Percentiles rank a stretch among this genome's conserved stretches.
Conservation (phyloP, 1,140 invertebrate genomes). For the Drosophila bipectinata region DNA sequence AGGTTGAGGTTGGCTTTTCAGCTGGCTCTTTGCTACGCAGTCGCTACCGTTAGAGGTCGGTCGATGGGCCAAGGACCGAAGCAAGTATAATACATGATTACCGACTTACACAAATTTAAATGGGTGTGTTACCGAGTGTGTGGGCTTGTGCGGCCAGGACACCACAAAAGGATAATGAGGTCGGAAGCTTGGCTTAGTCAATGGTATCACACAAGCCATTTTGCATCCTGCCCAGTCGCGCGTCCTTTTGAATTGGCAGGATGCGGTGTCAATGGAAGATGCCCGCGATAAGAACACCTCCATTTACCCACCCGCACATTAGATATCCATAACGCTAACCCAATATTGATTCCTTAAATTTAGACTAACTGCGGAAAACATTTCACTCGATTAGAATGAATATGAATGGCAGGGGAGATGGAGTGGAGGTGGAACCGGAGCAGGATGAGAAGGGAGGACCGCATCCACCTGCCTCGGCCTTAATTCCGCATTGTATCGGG, state of each 20-base stretch:
- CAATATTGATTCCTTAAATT: slow-evolving; percentile 56
- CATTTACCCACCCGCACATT: slow-evolving; percentile 26
- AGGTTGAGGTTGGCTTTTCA: slow-evolving; percentile 22
- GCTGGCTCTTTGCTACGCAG: slow-evolving; percentile 19
- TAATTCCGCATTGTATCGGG: slow-evolving; percentile 50
- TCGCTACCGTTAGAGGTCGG: slow-evolving; percentile 52
- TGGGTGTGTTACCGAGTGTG: background rate
- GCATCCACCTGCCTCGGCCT: slow-evolving; percentile 7
- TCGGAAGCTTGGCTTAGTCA: slow-evolving; percentile 53
- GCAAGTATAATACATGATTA: slow-evolving; percentile 9
- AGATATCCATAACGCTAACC: slow-evolving; percentile 53
- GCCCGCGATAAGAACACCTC: slow-evolving; percentile 51
- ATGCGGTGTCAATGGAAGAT: slow-evolving; percentile 59
- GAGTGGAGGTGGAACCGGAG: slow-evolving; percentile 13
- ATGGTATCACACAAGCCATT: slow-evolving; percentile 78
- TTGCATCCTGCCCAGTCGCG: slow-evolving; percentile 64
- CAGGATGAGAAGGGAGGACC: background rate
- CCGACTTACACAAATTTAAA: slow-evolving; percentile 26
- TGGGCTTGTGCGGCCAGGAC: slow-evolving; percentile 6
- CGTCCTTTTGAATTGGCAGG: slow-evolving; percentile 66
- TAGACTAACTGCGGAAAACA: slow-evolving; percentile 13
- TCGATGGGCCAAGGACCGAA: slow-evolving; percentile 15
- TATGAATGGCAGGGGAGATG: slow-evolving; percentile 2
- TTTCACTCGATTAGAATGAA: slow-evolving; percentile 22
- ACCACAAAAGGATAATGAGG: slow-evolving; percentile 15